A percentile compares a stretch with the other conserved stretches of the same genome.
These are phyloP conservation scores for Taurulus bubalis DNA, from an alignment of 2,113 vertebrate genomes.

Conservation along the genomic window DNA sequence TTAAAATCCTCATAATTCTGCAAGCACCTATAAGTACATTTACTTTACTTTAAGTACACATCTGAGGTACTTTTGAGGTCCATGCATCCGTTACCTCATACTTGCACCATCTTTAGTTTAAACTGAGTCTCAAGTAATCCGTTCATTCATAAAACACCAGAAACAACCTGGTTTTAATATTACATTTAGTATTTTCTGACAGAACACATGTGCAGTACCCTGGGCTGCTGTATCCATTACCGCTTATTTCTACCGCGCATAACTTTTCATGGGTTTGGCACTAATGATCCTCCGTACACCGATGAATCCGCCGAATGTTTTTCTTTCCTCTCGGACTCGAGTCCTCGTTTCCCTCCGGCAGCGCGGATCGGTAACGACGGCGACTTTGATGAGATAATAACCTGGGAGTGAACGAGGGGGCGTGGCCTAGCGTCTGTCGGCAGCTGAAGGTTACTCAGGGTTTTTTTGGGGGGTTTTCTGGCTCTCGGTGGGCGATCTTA, in stretches of 20 bases:
- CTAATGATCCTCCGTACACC: rapidly evolving
- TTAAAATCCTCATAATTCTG: too few species aligned
- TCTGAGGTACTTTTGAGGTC: too few species aligned
- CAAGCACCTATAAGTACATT: too few species aligned
- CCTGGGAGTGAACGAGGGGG: conserved; percentile 33
- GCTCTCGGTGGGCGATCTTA: conserved; percentile 68
- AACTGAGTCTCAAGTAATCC: too few species aligned
- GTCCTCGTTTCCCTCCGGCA: conserved; percentile 38
- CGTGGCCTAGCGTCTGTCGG: conserved; percentile 34
- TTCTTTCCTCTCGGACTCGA: conserved; percentile 31
- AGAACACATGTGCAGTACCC: too few species aligned
- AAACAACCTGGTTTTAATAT: too few species aligned
- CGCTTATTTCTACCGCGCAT: not conserved
- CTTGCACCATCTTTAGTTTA: too few species aligned
- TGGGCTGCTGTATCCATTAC: not conserved
- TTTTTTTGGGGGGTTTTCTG: not conserved
- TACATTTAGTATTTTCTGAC: not conserved
- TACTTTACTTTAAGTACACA: too few species aligned
- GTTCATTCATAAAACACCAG: too few species aligned
- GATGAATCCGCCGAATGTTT: not conserved
- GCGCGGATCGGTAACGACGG: conserved; percentile 29
- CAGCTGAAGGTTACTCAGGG: conserved; percentile 51
- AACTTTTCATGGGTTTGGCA: not conserved
- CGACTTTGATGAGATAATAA: conserved; percentile 60
- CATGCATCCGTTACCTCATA: too few species aligned